Conservation (phyloP, 2,113 vertebrate species). For the Entomyzon cyanotis region DNA sequence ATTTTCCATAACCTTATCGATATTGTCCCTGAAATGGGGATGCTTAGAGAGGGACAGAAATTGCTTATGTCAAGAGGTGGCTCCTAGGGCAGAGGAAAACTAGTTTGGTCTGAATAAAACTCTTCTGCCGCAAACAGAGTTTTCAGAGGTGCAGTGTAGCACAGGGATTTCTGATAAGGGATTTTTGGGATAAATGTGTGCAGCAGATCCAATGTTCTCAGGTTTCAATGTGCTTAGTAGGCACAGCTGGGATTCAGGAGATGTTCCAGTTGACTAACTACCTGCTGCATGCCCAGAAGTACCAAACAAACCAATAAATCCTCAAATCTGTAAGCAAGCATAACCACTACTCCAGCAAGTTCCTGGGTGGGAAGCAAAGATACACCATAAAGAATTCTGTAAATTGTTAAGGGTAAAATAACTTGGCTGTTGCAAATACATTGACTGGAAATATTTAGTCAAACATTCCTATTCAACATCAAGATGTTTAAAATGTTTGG, state of each 20-base stretch:
- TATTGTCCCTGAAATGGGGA: neutral
- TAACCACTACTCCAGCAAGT: neutral
- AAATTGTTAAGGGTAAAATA: neutral
- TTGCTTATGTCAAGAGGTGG: neutral
- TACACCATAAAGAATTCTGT: neutral
- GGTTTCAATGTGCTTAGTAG: neutral
- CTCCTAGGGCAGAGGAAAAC: neutral
- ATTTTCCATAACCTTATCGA: constrained; percentile 27
- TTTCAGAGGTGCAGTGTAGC: neutral
- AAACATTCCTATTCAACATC: neutral
- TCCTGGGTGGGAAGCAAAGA: neutral
- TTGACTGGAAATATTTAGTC: neutral
- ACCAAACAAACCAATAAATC: neutral
- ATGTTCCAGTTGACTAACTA: neutral
- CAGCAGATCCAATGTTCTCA: neutral
- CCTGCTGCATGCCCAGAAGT: neutral
- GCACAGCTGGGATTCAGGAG: neutral
- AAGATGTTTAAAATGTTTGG: neutral
- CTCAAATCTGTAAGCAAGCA: neutral
- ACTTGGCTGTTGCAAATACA: neutral
- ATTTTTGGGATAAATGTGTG: neutral
- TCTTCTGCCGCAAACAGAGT: neutral
- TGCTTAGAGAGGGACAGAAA: constrained; percentile 4
- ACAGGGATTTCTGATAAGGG: neutral
- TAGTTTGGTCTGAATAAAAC: neutral